These are phyloP conservation scores for Charanyca ferruginea DNA, from an alignment of 2,888 invertebrate species.

Conservation along the genomic window DNA sequence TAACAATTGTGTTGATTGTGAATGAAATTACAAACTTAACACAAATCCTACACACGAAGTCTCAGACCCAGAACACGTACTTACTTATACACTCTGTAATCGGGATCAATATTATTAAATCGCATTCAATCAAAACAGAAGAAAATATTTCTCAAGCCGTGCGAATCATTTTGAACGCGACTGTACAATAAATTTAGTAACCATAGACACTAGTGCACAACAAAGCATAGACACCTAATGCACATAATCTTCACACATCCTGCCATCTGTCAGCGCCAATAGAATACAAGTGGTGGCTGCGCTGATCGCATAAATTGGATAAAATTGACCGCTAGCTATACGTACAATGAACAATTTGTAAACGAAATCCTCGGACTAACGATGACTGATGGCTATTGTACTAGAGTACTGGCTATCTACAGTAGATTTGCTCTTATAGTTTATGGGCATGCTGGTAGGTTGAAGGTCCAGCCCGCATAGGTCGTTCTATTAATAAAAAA, in stretches of 20 bases:
- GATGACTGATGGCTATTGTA: constrained; percentile 74
- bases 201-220: constrained; percentile 39
- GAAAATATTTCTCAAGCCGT: no score
- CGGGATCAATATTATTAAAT: no score
- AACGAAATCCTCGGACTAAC: constrained; percentile 75
- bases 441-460: constrained; percentile 36
- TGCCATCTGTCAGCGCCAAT: constrained; percentile 78
- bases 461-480: constrained; percentile 34
- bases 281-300: constrained; percentile 77
- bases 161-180: no score
- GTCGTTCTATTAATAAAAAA: constrained; percentile 39
- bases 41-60: no score
- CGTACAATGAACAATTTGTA: constrained; percentile 72
- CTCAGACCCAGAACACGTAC: no score
- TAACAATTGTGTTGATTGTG: no score
- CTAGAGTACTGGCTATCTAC: constrained; percentile 29
- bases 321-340: constrained; percentile 80
- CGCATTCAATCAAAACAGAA: no score
- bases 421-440: constrained; percentile 37
- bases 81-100: no score
- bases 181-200: constrained; percentile 10
- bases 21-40: no score
- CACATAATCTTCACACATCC: constrained; percentile 79
- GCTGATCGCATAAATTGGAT: constrained; percentile 82
- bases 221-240: constrained; percentile 61